Evolutionary conservation across 2,797 vertebrate species (phyloP), one percentile per base, ranked within the genome.

Genomic region (Poeciliopsis turneri): DNA sequence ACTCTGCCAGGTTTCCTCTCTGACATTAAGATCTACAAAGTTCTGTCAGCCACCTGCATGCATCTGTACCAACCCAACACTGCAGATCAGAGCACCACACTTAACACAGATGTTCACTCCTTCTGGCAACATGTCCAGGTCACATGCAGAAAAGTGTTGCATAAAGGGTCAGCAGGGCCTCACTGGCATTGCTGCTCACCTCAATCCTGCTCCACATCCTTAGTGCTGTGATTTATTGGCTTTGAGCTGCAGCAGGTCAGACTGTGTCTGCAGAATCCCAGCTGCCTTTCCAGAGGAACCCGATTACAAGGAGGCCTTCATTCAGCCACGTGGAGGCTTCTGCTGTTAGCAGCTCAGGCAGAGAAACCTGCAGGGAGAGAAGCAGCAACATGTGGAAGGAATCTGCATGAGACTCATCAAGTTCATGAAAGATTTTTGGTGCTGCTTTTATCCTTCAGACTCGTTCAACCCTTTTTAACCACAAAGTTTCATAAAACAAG

Each of bases 161-260:
- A 25, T n/a, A 82, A 82, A 72, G 57, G 84, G 86, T 91, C 86
- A 92, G 77, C 49, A 83, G 73, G 81, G 82, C 83, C 88, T 89
- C 79, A 5, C 36, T 39, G 36, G 36, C 36, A 39, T 39, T 39
- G 36, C 36, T 39, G 36, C 36, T 39, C 36, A 39, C 36, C 36
- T 39, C 36, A 80, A 77, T 61, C 55, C 43, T 76, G 75, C 80
- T 90, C 45, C 47, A 78, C 80, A 75, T 80, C 76, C 78, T 88
- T 72, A 82, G 57, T 68, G 59, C 45, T 59, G 66, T 88, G 89
- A 91, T 89, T 92, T 91, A 91, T 86, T 72, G 84, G 61, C 66
- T 39, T 80, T 53, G 75, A 80, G 79, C 71, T 55, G 82, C 80
- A 30, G 12, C 57, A 15, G 57, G n/a, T 25, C 57, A 59, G 13